A percentile compares a stretch with the other conserved stretches of the same genome.
phyloP scores from a whole-genome alignment of 2,888 invertebrate genomes.

The Rhingia campestris region DNA sequence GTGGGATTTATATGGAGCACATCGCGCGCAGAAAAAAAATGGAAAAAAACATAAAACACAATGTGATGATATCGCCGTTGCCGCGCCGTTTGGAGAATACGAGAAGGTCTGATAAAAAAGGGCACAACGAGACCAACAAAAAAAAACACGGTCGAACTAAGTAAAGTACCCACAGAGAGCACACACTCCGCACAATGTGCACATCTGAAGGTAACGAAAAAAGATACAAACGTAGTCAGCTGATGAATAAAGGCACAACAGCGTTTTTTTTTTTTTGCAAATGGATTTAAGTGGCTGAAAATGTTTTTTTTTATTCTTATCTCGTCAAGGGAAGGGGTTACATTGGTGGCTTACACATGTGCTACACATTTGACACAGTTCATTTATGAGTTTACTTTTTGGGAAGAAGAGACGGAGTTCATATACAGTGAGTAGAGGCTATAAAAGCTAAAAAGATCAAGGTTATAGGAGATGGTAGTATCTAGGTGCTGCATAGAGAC shows the following conservation, averaged over 20 bases:
- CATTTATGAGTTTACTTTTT: slow-evolving; percentile 3
- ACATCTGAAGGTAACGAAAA: slow-evolving; percentile 33
- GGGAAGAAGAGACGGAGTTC: neutral
- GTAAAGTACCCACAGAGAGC: slow-evolving; percentile 20
- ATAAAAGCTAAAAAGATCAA: too few relatives aligned
- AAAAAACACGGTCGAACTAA: slow-evolving; percentile 37
- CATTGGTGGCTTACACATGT: neutral
- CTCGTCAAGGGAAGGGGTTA: neutral
- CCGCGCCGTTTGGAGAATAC: slow-evolving; percentile 11
- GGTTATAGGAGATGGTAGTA: too few relatives aligned
- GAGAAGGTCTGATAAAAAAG: slow-evolving; percentile 54
- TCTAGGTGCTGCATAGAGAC: too few relatives aligned
- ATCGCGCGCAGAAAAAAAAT: slow-evolving; percentile 1
- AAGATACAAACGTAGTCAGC: slow-evolving; percentile 40
- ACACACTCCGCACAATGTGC: slow-evolving; percentile 14
- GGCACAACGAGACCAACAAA: slow-evolving; percentile 15
- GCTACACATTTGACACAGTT: neutral
- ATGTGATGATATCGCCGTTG: slow-evolving; percentile 29
- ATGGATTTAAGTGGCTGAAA: slow-evolving; percentile 41
- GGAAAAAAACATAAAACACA: slow-evolving; percentile 51
- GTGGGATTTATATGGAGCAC: slow-evolving; percentile 56
- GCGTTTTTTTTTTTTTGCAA: slow-evolving; percentile 22
- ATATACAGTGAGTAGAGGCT: too few relatives aligned
- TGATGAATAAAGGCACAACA: slow-evolving; percentile 33
- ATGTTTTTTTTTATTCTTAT: slow-evolving; percentile 8